A percentile compares a stretch with the other conserved stretches of the same genome.
Evolutionary conservation across 2,113 vertebrate species (phyloP).

Genomic region (Strigops habroptila): DNA sequence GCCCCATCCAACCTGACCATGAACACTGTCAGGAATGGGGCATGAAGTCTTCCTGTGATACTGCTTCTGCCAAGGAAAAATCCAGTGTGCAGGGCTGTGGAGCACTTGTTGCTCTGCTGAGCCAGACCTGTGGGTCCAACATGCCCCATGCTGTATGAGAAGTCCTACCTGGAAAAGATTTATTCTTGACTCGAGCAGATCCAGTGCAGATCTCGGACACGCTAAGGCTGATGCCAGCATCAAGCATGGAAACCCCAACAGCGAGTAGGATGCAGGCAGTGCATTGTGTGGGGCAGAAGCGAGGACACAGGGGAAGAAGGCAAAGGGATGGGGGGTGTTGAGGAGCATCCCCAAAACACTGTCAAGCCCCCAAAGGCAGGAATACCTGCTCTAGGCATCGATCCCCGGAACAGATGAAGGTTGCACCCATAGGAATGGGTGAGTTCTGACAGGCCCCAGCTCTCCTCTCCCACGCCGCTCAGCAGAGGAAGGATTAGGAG

Average conservation of each 20-base stretch:
- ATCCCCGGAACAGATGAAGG: accelerated
- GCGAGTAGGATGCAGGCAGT: accelerated
- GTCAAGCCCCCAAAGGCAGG: not conserved
- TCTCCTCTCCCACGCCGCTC: not conserved
- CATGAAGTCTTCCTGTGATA: not conserved
- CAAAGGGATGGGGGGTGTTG: accelerated
- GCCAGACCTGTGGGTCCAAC: accelerated
- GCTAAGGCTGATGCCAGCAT: accelerated
- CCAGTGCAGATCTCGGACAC: accelerated
- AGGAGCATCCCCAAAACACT: not conserved
- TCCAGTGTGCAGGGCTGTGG: accelerated
- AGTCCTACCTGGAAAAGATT: not conserved
- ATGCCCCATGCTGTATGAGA: accelerated
- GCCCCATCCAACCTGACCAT: not conserved
- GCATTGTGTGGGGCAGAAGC: not conserved
- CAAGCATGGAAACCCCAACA: accelerated
- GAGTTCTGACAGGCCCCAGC: not conserved
- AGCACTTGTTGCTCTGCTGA: not conserved
- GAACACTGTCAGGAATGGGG: not conserved
- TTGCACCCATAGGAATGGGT: accelerated
- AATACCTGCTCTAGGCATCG: not conserved
- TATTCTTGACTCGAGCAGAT: not conserved
- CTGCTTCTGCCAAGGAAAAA: not conserved
- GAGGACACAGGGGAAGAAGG: not conserved
- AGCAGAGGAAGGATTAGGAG: not conserved